phyloP scores from a whole-genome alignment of 1,140 invertebrate genomes.

The Venustaconcha ellipsiformis region DNA sequence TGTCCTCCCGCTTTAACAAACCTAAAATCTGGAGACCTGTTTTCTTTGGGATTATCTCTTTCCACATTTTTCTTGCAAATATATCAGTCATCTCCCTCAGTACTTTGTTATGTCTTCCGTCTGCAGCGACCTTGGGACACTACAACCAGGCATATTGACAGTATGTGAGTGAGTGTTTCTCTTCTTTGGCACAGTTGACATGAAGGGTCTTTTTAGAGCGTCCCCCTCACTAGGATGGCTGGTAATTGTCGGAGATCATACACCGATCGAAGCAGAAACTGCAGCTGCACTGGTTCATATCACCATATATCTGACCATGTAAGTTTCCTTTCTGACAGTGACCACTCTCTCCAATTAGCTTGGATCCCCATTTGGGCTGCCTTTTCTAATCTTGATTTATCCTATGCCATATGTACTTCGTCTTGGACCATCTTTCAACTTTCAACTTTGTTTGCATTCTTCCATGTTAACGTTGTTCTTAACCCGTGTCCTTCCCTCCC shows the following conservation, averaged over 20 bases:
- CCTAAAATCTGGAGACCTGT: not conserved
- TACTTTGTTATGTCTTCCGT: slow-evolving; percentile 16
- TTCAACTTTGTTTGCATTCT: too few species aligned
- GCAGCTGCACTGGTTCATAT: too few species aligned
- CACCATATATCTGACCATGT: too few species aligned
- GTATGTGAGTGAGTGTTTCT: slow-evolving; percentile 5
- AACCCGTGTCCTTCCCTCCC: too few species aligned
- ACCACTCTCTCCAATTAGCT: too few species aligned
- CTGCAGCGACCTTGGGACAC: slow-evolving; percentile 13
- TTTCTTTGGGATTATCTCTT: not conserved
- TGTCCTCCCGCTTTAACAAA: slow-evolving; percentile 1
- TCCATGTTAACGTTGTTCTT: too few species aligned
- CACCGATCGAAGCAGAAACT: slow-evolving; percentile 20
- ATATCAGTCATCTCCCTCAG: slow-evolving; percentile 7
- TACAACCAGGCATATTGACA: not conserved
- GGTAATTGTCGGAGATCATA: slow-evolving; percentile 16
- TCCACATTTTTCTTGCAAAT: not conserved
- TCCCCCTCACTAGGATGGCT: slow-evolving; percentile 21
- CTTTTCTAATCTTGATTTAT: too few species aligned
- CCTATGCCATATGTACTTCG: too few species aligned
- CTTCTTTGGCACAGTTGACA: slow-evolving; percentile 13
- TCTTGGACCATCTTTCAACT: too few species aligned
- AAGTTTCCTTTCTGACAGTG: too few species aligned
- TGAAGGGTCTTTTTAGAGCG: slow-evolving; percentile 1
- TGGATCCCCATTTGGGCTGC: slow-evolving; percentile 7